Conservation (phyloP, 1,140 invertebrate genomes). For the Zaprionus vittiger region DNA sequence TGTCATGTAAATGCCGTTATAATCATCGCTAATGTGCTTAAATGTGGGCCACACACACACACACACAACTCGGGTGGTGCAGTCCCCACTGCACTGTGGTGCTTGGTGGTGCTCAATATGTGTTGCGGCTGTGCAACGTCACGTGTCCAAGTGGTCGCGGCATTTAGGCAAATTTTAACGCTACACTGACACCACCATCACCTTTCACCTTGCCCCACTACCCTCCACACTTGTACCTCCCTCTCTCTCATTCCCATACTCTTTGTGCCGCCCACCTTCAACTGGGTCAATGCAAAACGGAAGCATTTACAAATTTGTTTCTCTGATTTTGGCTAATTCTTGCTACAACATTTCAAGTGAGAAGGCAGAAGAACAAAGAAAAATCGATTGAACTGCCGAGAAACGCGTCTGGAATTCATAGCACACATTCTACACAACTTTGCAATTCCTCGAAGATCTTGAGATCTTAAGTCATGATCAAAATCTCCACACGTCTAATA, state of each 20-base stretch:
- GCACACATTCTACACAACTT: background rate
- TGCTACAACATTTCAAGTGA: background rate
- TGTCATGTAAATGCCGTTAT: constrained; percentile 78
- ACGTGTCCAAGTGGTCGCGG: constrained; percentile 49
- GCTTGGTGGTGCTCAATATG: constrained; percentile 16
- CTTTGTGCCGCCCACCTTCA: constrained; percentile 14
- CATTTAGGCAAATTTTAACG: constrained; percentile 38
- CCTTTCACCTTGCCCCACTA: background rate
- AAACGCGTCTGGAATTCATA: background rate
- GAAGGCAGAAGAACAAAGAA: background rate
- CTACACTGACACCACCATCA: background rate
- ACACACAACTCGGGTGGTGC: background rate
- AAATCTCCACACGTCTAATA: background rate
- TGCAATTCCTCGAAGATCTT: no score
- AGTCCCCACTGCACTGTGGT: constrained; percentile 5
- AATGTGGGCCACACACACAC: constrained; percentile 31
- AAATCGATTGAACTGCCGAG: background rate
- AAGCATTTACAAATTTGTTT: constrained; percentile 67
- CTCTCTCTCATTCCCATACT: no score
- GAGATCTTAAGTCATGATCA: background rate
- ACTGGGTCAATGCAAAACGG: constrained; percentile 67
- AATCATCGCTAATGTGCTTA: constrained; percentile 79
- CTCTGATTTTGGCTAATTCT: constrained; percentile 26
- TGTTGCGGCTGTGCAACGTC: constrained; percentile 34
- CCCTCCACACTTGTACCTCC: no score